Base-by-base conservation (phyloP, 2,888 invertebrate species). In the Plutella xylostella region DNA sequence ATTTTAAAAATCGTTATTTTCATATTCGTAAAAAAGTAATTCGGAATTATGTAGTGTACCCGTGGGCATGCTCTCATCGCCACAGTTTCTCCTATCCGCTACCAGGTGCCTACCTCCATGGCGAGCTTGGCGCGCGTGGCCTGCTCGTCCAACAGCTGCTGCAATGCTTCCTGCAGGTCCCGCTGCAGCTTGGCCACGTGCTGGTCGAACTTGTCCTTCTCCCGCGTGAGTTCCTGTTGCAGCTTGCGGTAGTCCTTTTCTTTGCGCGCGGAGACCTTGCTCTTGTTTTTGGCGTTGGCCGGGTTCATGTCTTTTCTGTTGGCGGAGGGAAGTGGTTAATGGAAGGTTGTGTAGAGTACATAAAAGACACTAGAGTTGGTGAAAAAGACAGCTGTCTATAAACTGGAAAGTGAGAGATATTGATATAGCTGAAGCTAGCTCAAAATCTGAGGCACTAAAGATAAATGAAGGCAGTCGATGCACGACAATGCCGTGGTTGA, bases 241-340 rank as follows among this genome's bases (percentile, higher is more conserved):
- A 97, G 79, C 67, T 96, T 94, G 57, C 97, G 89, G 76, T 94
- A 92, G 74, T 98, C 97, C 73, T 97, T 96, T 69, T 98, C 98
- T 65, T 96, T 97, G 65, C 94, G 92, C 30, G 91, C 91, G 1
- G 89, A 88, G 65, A 90, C 89, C 79, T 93, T 93, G 68, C 89
- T 90, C 78, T 94, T 94, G 63, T 89, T 90, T 77, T 93, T 90
- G 46, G 91, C 89, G 25, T 88, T 87, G 42, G 89, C 87, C 40
- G 89, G 88, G 46, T 89, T 89, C 68, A 92, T 86, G 67, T 84
- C 85, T 59, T 85, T 84, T 50, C 85, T 85, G 65, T 51, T 3
- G 18, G 14, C 7, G 39, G 39, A n/a, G 11, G 20, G n/a, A n/a
- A n/a, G n/a, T n/a, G n/a, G n/a, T n/a, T n/a, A n/a, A n/a, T n/a